Conservation (phyloP, 2,113 vertebrate genomes). For the Malaclemys terrapin region DNA sequence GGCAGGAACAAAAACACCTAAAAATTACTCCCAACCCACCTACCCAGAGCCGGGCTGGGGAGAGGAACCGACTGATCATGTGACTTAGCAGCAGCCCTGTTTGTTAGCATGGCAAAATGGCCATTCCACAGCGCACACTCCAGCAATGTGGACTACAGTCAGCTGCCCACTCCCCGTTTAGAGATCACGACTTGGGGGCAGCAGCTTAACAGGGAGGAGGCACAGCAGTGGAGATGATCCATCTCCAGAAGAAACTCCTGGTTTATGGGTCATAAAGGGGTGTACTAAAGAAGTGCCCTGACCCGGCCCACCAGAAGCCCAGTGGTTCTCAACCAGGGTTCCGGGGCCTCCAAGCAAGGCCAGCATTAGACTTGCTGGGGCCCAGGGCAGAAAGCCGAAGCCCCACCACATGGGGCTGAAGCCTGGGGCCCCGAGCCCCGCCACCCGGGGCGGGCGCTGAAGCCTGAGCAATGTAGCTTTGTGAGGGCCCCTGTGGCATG, state of each 20-base stretch:
- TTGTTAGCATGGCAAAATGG: neutral
- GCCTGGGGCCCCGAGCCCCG: too few relatives aligned
- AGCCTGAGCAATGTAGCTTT: too few relatives aligned
- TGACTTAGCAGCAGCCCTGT: neutral
- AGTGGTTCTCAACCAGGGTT: too few relatives aligned
- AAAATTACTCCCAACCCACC: neutral
- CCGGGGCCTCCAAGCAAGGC: too few relatives aligned
- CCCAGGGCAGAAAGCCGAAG: too few relatives aligned
- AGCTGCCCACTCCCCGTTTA: neutral
- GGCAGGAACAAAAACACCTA: neutral
- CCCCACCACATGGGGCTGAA: too few relatives aligned
- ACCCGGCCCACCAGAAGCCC: neutral
- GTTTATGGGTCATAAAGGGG: neutral
- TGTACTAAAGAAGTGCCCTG: neutral
- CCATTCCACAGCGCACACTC: neutral
- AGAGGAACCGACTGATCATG: neutral
- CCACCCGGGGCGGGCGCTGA: too few relatives aligned
- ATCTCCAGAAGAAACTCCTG: neutral
- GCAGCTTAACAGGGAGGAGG: neutral
- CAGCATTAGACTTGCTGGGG: too few relatives aligned
- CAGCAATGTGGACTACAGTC: neutral
- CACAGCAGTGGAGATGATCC: neutral
- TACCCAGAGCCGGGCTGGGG: too few relatives aligned
- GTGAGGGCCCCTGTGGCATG: too few relatives aligned
- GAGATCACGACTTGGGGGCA: neutral